These are phyloP conservation scores for Microcaecilia unicolor DNA, from an alignment of 2,797 vertebrate species.

Conservation along the genomic window DNA sequence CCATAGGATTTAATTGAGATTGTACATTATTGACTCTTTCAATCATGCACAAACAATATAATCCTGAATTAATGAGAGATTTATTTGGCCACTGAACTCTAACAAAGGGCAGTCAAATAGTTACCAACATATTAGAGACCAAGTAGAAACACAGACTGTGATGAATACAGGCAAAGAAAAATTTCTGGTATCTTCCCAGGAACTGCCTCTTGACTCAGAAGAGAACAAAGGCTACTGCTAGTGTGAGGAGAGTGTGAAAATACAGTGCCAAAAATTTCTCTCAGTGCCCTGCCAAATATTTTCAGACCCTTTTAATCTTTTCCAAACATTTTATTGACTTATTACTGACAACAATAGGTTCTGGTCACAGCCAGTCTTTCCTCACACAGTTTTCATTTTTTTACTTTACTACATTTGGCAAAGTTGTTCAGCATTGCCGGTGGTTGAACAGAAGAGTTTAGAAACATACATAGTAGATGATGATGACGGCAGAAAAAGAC, in stretches of 20 bases:
- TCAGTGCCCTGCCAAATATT: not conserved
- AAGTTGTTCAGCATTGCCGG: not conserved
- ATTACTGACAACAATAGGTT: conserved; percentile 8
- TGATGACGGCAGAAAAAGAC: no score
- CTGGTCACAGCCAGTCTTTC: fast-evolving
- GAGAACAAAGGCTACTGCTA: conserved; percentile 16
- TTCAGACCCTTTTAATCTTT: not conserved
- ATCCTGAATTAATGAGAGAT: conserved; percentile 5
- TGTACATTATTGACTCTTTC: not conserved
- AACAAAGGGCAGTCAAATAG: conserved; percentile 7
- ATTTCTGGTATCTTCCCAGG: conserved; percentile 10
- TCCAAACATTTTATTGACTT: conserved; percentile 3
- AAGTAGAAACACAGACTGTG: conserved; percentile 13
- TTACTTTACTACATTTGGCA: not conserved
- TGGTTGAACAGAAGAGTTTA: no score
- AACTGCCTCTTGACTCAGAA: conserved; percentile 5
- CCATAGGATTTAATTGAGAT: not conserved
- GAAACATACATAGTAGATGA: no score
- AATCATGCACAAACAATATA: not conserved
- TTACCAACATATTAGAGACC: conserved; percentile 6
- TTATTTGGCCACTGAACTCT: conserved; percentile 5
- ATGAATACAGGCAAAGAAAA: conserved; percentile 20
- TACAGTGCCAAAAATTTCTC: not conserved
- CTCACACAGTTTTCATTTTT: not conserved
- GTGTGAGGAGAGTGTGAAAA: conserved; percentile 16